phyloP scores from a whole-genome alignment of 2,888 invertebrate genomes.

The Drosophila birchii region DNA sequence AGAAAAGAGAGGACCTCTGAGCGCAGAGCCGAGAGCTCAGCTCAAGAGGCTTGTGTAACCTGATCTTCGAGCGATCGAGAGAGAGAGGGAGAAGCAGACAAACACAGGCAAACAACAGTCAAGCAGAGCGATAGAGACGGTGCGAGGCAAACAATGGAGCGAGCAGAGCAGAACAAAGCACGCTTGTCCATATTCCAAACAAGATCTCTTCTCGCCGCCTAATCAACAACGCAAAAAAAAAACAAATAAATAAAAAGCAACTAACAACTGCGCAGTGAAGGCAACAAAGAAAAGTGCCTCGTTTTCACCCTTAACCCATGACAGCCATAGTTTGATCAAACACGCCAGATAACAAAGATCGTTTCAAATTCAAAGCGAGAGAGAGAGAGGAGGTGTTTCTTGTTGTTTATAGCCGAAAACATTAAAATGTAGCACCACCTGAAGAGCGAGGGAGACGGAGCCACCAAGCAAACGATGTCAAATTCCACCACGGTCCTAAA shows the following conservation, averaged over 20 bases:
- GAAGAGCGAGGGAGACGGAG: background rate
- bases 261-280: slow-evolving; percentile 60
- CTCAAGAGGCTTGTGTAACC: slow-evolving; percentile 61
- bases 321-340: slow-evolving; percentile 29
- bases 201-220: slow-evolving; percentile 43
- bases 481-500: slow-evolving; percentile 17
- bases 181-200: slow-evolving; percentile 50
- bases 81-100: slow-evolving; percentile 14
- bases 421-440: slow-evolving; percentile 1
- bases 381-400: background rate
- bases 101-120: slow-evolving; percentile 31
- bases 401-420: slow-evolving; percentile 11
- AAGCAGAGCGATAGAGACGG: slow-evolving; percentile 18
- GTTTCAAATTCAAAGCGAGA: slow-evolving; percentile 12
- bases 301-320: slow-evolving; percentile 42
- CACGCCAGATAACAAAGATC: slow-evolving; percentile 28
- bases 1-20: slow-evolving; percentile 1
- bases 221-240: slow-evolving; percentile 43
- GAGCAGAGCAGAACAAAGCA: slow-evolving; percentile 46
- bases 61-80: slow-evolving; percentile 50
- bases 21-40: background rate
- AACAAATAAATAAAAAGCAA: slow-evolving; percentile 37
- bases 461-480: background rate
- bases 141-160: slow-evolving; percentile 30
- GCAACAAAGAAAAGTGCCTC: slow-evolving; percentile 48